Percentiles rank a stretch among this genome's conserved stretches.
Evolutionary conservation across 2,797 vertebrate species (phyloP).

Genomic region (Ciconia nigra): DNA sequence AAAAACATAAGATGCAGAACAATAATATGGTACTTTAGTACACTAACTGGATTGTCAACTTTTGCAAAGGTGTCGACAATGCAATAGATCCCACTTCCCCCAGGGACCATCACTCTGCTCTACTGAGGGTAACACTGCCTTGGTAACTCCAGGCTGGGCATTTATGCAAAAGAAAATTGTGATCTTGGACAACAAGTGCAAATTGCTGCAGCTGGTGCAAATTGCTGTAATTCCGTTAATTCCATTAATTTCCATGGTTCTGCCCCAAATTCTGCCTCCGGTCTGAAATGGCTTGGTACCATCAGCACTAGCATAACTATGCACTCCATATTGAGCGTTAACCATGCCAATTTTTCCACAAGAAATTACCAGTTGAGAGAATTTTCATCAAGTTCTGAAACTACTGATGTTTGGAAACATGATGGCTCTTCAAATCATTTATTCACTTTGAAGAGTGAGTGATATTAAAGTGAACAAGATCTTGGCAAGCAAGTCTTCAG

Average conservation of each 20-base stretch:
- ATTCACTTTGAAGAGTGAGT: not conserved
- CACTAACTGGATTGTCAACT: not conserved
- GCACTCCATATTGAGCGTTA: not conserved
- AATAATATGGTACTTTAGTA: not conserved
- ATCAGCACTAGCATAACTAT: not conserved
- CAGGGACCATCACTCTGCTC: not conserved
- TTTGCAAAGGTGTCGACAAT: not conserved
- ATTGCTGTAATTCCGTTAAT: not conserved
- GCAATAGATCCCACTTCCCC: not conserved
- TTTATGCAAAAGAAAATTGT: not conserved
- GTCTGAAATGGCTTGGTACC: not conserved
- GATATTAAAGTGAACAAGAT: not conserved
- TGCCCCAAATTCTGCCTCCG: not conserved
- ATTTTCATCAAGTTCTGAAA: not conserved
- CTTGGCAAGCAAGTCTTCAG: constrained; percentile 13
- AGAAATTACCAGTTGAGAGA: not conserved
- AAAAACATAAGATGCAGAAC: not conserved
- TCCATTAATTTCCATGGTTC: not conserved
- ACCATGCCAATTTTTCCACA: not conserved
- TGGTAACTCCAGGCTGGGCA: not conserved
- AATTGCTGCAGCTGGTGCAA: not conserved
- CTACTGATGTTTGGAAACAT: not conserved
- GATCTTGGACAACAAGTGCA: not conserved
- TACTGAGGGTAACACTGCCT: not conserved
- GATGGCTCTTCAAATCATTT: not conserved